These are phyloP conservation scores for Megaceryle torquata DNA, from an alignment of 2,113 vertebrate species.

Conservation along the genomic window DNA sequence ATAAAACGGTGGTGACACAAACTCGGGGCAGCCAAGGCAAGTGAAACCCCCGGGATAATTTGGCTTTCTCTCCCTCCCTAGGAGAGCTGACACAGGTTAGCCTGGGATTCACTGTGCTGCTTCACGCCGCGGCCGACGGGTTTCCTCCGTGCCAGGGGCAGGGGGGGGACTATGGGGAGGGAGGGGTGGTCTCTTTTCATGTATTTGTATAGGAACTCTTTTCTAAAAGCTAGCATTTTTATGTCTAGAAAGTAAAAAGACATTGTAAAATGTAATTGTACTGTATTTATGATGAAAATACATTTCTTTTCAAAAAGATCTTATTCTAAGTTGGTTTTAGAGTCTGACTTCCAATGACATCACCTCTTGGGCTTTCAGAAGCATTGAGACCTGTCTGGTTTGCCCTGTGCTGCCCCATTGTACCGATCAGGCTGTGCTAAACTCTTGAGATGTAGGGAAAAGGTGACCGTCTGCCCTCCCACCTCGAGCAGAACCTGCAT, in stretches of 20 bases:
- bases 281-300: conserved; percentile 75
- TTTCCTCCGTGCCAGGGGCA: not conserved
- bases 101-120: not conserved
- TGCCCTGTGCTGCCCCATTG: not conserved
- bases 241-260: conserved; percentile 63
- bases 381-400: not conserved
- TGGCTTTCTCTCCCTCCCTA: not conserved
- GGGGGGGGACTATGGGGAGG: not conserved
- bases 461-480: not conserved
- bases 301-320: conserved; percentile 62
- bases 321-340: not conserved
- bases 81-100: not conserved
- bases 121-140: accelerated
- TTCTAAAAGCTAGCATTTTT: conserved; percentile 56
- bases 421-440: not conserved
- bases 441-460: not conserved
- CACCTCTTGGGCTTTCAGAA: not conserved
- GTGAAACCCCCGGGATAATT: not conserved
- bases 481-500: accelerated
- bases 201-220: conserved; percentile 66
- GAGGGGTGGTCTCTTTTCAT: not conserved
- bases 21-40: not conserved
- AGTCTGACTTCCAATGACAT: not conserved
- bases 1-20: accelerated
- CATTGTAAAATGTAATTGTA: conserved; percentile 68